phyloP scores from a whole-genome alignment of 2,888 invertebrate genomes.

The Meghimatium bilineatum region DNA sequence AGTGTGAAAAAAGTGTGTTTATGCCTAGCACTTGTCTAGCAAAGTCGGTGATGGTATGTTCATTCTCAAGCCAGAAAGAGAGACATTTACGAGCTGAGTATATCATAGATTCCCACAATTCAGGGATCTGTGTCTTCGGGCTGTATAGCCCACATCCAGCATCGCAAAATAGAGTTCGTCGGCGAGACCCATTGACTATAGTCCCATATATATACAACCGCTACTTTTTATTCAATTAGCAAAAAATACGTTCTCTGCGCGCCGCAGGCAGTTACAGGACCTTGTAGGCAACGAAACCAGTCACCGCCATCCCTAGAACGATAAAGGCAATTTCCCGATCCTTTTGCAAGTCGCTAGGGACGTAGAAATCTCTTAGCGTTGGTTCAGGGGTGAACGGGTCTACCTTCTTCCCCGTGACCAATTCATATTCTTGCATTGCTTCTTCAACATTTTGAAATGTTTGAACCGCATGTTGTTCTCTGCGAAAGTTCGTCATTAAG shows the following conservation, averaged over 20 bases:
- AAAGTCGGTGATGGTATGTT: background rate
- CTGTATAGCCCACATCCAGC: background rate
- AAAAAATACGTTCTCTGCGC: too few species aligned
- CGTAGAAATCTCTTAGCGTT: background rate
- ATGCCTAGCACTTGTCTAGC: background rate
- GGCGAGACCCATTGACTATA: slow-evolving; percentile 8
- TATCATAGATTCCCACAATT: background rate
- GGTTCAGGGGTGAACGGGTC: background rate
- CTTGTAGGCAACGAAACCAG: background rate
- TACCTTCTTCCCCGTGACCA: background rate
- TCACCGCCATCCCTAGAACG: slow-evolving; percentile 17
- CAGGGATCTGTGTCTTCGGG: background rate
- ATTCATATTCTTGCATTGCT: background rate
- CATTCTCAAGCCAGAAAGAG: background rate
- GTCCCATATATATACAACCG: too few species aligned
- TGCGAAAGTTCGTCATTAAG: background rate
- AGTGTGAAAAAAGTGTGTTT: background rate
- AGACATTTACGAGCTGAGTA: background rate
- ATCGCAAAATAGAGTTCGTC: slow-evolving; percentile 26
- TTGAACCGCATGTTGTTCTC: background rate
- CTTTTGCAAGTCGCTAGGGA: background rate
- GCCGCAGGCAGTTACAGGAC: background rate
- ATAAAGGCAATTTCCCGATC: slow-evolving; percentile 20
- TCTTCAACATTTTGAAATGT: slow-evolving; percentile 15
- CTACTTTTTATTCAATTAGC: too few species aligned